Evolutionary conservation across 2,113 vertebrate species (phyloP).

Genomic region (Neoarius graeffei): DNA sequence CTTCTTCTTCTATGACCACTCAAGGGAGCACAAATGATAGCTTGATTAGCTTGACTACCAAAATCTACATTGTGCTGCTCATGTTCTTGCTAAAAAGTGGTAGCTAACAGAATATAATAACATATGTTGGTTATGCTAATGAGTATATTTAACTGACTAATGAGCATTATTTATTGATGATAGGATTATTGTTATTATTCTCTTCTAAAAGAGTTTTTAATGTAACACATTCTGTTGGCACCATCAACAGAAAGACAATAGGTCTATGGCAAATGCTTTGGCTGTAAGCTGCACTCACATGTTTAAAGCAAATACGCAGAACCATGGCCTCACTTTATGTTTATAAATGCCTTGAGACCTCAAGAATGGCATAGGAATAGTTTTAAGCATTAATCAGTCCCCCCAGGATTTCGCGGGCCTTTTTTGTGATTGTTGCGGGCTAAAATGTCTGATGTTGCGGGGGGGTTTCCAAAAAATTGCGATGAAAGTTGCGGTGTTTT

Average conservation of each 20-base stretch:
- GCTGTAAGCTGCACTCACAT: background rate
- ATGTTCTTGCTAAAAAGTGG: background rate
- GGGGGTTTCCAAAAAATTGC: no score
- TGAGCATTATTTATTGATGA: background rate
- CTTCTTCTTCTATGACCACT: background rate
- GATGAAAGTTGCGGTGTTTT: no score
- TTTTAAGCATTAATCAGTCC: no score
- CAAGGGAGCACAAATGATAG: background rate
- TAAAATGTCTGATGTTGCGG: no score
- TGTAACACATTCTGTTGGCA: background rate
- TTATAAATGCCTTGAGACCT: no score
- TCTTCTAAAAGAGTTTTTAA: background rate
- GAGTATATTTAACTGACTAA: background rate
- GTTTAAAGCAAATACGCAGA: no score
- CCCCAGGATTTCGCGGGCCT: no score
- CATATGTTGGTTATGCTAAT: background rate
- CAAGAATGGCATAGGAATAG: no score
- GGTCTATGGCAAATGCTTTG: background rate
- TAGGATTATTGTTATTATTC: background rate
- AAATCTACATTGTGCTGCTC: background rate
- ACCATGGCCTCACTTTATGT: no score
- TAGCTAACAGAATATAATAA: background rate
- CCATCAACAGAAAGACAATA: background rate
- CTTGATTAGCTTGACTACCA: background rate
- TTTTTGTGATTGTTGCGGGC: no score